These are phyloP conservation scores for Sphinx pinastri DNA, from an alignment of 2,888 invertebrate species.

Conservation along the genomic window DNA sequence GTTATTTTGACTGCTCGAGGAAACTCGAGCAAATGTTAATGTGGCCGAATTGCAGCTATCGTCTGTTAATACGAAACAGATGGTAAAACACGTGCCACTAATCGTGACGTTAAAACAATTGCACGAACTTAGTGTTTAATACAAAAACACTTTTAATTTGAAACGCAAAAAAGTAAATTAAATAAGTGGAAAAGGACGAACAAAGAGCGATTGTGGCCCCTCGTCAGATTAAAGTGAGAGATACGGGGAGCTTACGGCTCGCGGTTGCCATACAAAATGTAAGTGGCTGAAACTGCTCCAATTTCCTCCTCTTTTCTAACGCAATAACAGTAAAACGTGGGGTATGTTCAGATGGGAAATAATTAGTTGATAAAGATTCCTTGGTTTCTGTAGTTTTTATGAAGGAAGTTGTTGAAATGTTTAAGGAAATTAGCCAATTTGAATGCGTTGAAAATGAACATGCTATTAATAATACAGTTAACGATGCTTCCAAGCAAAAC, in stretches of 20 bases:
- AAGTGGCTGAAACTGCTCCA: not conserved
- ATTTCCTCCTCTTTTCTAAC: conserved; percentile 8
- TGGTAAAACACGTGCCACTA: conserved; percentile 35
- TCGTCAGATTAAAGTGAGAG: conserved; percentile 22
- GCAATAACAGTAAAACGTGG: conserved; percentile 1
- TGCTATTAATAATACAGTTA: not conserved
- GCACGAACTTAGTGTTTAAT: not conserved
- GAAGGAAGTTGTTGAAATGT: not conserved
- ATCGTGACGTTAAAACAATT: conserved; percentile 31
- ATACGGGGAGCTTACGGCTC: conserved; percentile 6
- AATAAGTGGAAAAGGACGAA: not conserved
- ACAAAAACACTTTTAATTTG: not conserved
- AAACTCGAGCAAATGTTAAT: conserved; percentile 38
- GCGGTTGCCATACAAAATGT: conserved; percentile 14
- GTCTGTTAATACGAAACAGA: conserved; percentile 37
- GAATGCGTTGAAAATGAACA: not conserved
- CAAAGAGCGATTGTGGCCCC: conserved; percentile 8
- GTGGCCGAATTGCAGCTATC: conserved; percentile 34
- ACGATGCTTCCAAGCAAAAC: not conserved
- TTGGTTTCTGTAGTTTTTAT: not conserved
- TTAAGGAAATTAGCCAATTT: not conserved
- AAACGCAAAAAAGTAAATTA: not conserved
- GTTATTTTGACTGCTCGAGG: conserved; percentile 37
- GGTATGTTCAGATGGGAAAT: not conserved
- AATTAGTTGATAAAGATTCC: conserved; percentile 3